phyloP scores from a whole-genome alignment of 1,140 invertebrate species.

The Hydropsyche tenuis region DNA sequence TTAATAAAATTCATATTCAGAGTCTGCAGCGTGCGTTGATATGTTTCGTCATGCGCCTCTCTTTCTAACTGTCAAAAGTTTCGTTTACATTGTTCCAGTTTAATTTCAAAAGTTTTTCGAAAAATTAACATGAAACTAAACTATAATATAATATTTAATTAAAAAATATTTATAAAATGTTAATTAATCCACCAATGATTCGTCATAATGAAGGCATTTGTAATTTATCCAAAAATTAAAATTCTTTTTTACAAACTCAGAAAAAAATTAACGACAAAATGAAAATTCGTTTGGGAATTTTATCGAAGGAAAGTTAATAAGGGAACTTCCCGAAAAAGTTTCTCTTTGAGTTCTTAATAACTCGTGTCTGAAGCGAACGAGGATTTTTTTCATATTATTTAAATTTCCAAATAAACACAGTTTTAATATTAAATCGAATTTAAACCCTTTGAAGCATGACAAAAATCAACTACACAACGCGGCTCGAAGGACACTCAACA shows the following conservation, averaged over 20 bases:
- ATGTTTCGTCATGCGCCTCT: not conserved
- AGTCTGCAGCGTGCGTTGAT: not conserved
- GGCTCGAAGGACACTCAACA: too few relatives aligned
- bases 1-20: not conserved
- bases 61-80: not conserved
- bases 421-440: too few relatives aligned
- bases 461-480: too few relatives aligned
- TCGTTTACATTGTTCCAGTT: not conserved
- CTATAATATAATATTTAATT: too few relatives aligned
- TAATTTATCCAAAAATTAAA: not conserved
- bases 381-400: not conserved
- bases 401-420: not conserved
- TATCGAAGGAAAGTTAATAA: too few relatives aligned
- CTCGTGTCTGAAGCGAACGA: not conserved
- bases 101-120: too few relatives aligned
- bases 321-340: too few relatives aligned
- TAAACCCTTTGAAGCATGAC: too few relatives aligned
- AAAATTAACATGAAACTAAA: too few relatives aligned
- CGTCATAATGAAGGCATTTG: not conserved
- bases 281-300: too few relatives aligned
- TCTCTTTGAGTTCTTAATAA: not conserved
- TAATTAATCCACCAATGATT: not conserved
- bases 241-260: not conserved
- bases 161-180: too few relatives aligned
- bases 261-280: too few relatives aligned